Conservation (phyloP, 2,113 vertebrate species). For the Colius striatus region DNA sequence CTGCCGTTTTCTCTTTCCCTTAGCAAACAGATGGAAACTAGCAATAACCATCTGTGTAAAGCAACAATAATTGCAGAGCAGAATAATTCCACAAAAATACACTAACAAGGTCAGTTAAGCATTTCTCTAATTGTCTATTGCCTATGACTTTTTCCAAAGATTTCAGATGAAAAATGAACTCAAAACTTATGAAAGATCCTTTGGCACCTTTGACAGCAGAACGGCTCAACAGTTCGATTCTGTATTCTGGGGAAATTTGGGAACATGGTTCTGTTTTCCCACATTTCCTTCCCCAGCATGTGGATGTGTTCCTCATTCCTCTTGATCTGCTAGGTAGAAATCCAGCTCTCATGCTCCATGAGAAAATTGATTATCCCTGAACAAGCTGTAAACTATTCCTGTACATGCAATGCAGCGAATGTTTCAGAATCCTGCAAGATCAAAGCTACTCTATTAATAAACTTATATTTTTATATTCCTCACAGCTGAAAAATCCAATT, state of each 20-base stretch:
- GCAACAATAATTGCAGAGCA: conserved; percentile 23
- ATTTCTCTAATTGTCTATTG: conserved; percentile 41
- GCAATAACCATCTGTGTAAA: conserved; percentile 60
- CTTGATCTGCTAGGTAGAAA: neutral
- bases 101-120: conserved; percentile 34
- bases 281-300: neutral
- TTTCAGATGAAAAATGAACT: conserved; percentile 29
- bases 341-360: neutral
- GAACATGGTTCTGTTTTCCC: neutral
- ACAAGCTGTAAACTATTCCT: neutral
- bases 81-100: conserved; percentile 41
- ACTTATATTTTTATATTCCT: conserved; percentile 44
- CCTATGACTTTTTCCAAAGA: neutral
- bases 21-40: conserved; percentile 48
- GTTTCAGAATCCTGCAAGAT: conserved; percentile 48
- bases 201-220: neutral
- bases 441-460: conserved; percentile 56
- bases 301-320: neutral
- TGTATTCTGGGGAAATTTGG: neutral
- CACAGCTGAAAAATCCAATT: conserved; percentile 60
- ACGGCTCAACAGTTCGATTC: neutral
- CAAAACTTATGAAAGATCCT: conserved; percentile 1
- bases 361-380: neutral
- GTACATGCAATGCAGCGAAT: neutral
- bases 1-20: neutral